Base-by-base conservation (phyloP, 2,888 invertebrate genomes). In the Apeira syringaria region DNA sequence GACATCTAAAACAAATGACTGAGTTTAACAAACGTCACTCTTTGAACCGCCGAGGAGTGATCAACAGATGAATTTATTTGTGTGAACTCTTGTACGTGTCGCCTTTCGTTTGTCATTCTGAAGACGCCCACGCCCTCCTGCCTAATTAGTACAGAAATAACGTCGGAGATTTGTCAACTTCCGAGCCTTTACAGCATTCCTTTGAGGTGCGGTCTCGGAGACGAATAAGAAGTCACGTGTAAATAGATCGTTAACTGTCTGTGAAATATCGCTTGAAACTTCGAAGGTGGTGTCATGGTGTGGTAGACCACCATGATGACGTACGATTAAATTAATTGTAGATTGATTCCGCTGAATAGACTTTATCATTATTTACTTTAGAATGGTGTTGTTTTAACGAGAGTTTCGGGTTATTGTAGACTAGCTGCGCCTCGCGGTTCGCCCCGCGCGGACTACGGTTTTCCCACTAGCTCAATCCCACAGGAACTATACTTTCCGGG, bases 141-240 rank as follows among this genome's bases (percentile, higher is more conserved):
- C 77, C 87, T 88, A 88, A 89, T 89, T 89, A 88, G 88, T 86
- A 84, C 87, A 80, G 74, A 83, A 89, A 89, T 89, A 88, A 86
- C 84, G 68, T 64, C 52, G 53, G 35, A 62, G 77, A 88, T 89
- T 88, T 88, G 88, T 89, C 88, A 88, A 88, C 86, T 88, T 87
- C 86, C 83, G 74, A 85, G 72, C 79, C 66, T 75, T 75, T 71
- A 76, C 68, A 74, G 75, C 78, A 80, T 83, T 83, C 85, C 80
- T 84, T 83, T 80, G 80, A 83, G 79, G 59, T 50, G 57, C 59
- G 34, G 30, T 34, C 60, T 67, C 64, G 64, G 61, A 62, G 61
- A 64, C 60, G 64, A 60, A 64, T 62, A 64, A 58, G 53, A 73
- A 64, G 68, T 68, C 60, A 59, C 65, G 60, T 78, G 74, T 79